A percentile compares a stretch with the other conserved stretches of the same genome.
Conservation (phyloP, 2,888 invertebrate genomes). For the Alloplasta piceator region DNA sequence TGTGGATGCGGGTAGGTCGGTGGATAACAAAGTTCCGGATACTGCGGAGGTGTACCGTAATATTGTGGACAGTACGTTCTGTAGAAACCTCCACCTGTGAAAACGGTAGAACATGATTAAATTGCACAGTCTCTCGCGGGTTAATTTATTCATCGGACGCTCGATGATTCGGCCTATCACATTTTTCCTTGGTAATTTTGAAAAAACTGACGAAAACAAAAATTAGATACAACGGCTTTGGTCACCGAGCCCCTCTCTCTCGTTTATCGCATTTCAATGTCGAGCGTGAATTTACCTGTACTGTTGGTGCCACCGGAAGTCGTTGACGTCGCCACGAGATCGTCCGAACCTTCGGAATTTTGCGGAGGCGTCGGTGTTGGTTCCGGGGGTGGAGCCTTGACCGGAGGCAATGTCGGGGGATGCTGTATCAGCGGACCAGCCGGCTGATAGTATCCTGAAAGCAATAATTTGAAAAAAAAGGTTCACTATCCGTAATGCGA, state of each 20-base stretch:
- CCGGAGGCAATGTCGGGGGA: slow-evolving; percentile 83
- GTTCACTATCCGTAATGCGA: neutral
- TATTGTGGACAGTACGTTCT: slow-evolving; percentile 84
- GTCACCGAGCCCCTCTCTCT: too few relatives aligned
- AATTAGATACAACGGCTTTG: too few relatives aligned
- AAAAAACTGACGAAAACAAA: neutral
- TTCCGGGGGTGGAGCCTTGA: slow-evolving; percentile 81
- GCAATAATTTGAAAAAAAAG: slow-evolving; percentile 56
- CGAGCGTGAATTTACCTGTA: slow-evolving; percentile 70
- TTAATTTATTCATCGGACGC: neutral
- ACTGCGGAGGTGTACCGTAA: slow-evolving; percentile 84
- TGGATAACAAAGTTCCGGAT: slow-evolving; percentile 84
- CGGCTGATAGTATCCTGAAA: slow-evolving; percentile 95
- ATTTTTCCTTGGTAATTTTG: neutral
- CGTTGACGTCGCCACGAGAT: slow-evolving; percentile 80
- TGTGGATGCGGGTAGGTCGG: slow-evolving; percentile 82
- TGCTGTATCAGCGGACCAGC: slow-evolving; percentile 92
- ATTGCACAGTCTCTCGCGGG: neutral
- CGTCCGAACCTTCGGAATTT: slow-evolving; percentile 82
- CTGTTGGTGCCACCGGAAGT: slow-evolving; percentile 81
- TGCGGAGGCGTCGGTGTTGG: slow-evolving; percentile 82
- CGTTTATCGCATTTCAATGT: neutral
- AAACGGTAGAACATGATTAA: neutral
- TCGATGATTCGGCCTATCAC: neutral
- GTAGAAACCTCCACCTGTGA: slow-evolving; percentile 81